These are phyloP conservation scores for Charina bottae DNA, from an alignment of 2,113 vertebrate species.

Conservation along the genomic window DNA sequence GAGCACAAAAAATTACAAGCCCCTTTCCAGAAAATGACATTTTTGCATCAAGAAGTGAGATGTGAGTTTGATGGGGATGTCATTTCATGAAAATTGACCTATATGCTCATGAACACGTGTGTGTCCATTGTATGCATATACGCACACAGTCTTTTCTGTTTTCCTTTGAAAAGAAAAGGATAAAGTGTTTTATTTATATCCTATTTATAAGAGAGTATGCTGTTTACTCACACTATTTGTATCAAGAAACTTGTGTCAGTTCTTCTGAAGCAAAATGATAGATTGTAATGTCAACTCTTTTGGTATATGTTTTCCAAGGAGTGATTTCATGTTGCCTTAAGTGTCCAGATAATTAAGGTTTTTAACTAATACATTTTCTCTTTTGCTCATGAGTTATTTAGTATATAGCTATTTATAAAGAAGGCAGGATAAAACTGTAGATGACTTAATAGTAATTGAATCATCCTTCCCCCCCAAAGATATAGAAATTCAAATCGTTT, in stretches of 20 bases:
- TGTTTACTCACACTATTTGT: neutral
- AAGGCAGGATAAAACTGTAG: conserved; percentile 10
- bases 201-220: neutral
- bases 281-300: neutral
- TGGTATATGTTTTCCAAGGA: neutral
- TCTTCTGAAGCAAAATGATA: neutral
- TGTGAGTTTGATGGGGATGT: neutral
- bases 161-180: neutral
- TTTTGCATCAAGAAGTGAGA: neutral
- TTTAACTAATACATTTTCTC: conserved; percentile 19
- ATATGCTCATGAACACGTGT: neutral
- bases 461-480: conserved; percentile 28
- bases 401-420: neutral
- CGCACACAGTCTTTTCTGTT: conserved; percentile 63
- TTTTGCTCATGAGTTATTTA: conserved; percentile 26
- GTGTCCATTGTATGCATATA: neutral
- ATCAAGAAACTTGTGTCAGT: neutral
- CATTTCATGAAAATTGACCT: neutral
- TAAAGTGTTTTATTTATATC: neutral
- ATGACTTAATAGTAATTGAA: conserved; percentile 20
- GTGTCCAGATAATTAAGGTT: conserved; percentile 17
- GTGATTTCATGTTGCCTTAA: conserved; percentile 11
- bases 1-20: neutral
- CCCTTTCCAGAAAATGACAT: neutral
- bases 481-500: conserved; percentile 47